A percentile compares a stretch with the other conserved stretches of the same genome.
Conservation (phyloP, 2,113 vertebrate genomes). For the Neodontobutis hainanensis region DNA sequence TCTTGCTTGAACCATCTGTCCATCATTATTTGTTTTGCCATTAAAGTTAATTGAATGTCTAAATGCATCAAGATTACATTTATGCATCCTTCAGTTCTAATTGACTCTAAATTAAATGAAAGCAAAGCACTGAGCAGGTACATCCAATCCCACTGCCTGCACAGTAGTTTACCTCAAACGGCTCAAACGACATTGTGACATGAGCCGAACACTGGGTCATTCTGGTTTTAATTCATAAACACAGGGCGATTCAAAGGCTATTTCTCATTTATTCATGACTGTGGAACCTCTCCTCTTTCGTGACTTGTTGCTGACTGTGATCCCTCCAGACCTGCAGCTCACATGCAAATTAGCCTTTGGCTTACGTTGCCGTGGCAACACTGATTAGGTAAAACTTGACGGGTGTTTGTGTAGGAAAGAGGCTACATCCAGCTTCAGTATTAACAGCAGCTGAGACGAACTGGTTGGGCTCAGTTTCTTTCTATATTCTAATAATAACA, state of each 20-base stretch:
- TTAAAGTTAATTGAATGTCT: background rate
- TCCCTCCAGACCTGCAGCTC: conserved; percentile 23
- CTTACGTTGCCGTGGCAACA: conserved; percentile 67
- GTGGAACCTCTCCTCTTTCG: background rate
- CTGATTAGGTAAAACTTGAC: conserved; percentile 60
- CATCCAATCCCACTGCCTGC: no score
- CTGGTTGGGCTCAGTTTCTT: no score
- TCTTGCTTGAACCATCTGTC: background rate
- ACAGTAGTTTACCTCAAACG: background rate
- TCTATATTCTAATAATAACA: no score
- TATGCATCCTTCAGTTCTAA: background rate
- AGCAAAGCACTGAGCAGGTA: no score
- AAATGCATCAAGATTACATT: background rate
- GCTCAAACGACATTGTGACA: background rate
- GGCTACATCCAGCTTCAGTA: background rate
- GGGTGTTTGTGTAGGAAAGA: conserved; percentile 38
- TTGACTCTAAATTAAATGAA: background rate
- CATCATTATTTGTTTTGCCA: background rate
- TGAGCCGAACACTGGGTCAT: background rate
- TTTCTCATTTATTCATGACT: conserved; percentile 3
- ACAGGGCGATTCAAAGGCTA: background rate
- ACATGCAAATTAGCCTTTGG: conserved; percentile 53
- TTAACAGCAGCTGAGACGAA: background rate
- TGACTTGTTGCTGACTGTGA: background rate
- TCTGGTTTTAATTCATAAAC: background rate